phyloP scores from a whole-genome alignment of 2,113 vertebrate species.

The Calidris pygmaea region DNA sequence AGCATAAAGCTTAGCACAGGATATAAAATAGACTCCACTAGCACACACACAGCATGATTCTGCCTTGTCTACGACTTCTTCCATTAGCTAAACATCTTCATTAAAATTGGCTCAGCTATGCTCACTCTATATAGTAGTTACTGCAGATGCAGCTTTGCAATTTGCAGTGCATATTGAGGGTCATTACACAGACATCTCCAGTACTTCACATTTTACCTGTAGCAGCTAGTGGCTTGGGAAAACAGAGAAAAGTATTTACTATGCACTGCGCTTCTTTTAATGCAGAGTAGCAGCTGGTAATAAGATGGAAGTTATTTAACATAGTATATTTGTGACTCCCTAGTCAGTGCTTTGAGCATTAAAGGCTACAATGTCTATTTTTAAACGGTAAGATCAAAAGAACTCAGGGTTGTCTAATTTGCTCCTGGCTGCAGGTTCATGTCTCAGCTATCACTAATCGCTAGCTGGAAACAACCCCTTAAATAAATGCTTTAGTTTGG shows the following conservation, averaged over 20 bases:
- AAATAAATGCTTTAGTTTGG: not conserved
- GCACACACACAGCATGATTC: not conserved
- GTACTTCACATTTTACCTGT: not conserved
- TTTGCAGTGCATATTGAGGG: not conserved
- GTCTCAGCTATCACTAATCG: not conserved
- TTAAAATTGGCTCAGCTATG: not conserved
- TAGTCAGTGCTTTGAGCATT: not conserved
- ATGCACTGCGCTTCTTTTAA: not conserved
- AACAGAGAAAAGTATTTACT: not conserved
- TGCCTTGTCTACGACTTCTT: not conserved
- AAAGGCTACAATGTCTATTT: conserved; percentile 19
- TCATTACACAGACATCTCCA: not conserved
- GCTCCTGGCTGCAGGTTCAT: not conserved
- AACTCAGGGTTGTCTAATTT: not conserved
- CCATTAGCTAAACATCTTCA: not conserved
- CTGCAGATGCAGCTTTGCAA: not conserved
- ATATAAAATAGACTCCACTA: not conserved
- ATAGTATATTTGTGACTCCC: conserved; percentile 26
- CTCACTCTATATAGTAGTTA: not conserved
- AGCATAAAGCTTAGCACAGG: not conserved
- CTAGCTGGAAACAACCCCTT: not conserved
- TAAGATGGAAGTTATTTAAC: conserved; percentile 37
- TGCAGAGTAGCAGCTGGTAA: conserved; percentile 13
- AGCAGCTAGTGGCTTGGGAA: not conserved
- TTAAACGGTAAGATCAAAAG: conserved; percentile 36